These are phyloP conservation scores for Platichthys flesus DNA, from an alignment of 2,113 vertebrate species.

Conservation along the genomic window DNA sequence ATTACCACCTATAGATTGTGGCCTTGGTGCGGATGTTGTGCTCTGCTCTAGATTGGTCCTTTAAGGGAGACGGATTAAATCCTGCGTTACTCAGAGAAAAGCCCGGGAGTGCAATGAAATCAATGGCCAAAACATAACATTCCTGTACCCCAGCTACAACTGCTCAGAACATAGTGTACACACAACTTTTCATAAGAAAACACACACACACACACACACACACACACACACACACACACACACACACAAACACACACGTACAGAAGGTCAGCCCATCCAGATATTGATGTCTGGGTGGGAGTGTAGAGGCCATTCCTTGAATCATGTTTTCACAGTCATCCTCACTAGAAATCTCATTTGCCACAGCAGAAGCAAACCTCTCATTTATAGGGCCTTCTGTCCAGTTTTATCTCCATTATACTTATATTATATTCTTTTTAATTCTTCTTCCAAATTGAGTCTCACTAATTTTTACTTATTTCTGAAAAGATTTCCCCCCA, in stretches of 20 bases:
- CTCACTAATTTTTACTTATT: background rate
- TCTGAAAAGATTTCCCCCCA: constrained; percentile 2
- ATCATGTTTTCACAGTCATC: constrained; percentile 62
- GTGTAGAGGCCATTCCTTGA: constrained; percentile 59
- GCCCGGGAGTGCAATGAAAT: constrained; percentile 73
- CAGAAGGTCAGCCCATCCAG: constrained; percentile 47
- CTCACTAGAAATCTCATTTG: constrained; percentile 67
- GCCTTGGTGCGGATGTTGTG: constrained; percentile 53
- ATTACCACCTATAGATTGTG: constrained; percentile 64
- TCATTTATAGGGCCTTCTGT: background rate
- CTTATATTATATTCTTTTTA: too few relatives aligned
- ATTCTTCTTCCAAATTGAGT: too few relatives aligned
- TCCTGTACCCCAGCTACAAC: constrained; percentile 55
- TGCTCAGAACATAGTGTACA: constrained; percentile 59
- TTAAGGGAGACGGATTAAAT: constrained; percentile 74
- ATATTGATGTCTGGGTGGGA: constrained; percentile 70
- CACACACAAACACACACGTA: background rate
- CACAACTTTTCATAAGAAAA: constrained; percentile 40
- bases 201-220: too few relatives aligned
- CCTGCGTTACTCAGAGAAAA: constrained; percentile 60
- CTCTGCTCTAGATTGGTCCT: constrained; percentile 55
- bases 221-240: background rate
- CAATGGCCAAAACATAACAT: constrained; percentile 72
- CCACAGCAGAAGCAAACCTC: constrained; percentile 29
- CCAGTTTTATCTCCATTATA: constrained; percentile 14